Evolutionary conservation across 2,797 vertebrate genomes (phyloP).

Genomic region (Lepus oiostolus): DNA sequence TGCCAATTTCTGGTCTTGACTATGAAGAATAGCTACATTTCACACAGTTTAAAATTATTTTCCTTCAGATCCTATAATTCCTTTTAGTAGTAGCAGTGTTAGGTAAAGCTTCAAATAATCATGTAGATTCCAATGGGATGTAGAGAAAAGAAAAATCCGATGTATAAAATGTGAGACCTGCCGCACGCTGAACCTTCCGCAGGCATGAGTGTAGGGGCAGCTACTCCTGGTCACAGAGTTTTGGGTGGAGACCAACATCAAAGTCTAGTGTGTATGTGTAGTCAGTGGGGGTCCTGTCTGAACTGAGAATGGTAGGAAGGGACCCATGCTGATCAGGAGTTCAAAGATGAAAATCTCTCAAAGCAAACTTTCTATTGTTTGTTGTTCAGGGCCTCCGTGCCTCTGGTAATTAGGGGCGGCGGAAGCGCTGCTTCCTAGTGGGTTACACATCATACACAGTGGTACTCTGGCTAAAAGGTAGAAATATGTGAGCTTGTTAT

Average conservation of each 20-base stretch:
- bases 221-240: conserved; percentile 4
- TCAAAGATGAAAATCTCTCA: conserved; percentile 29
- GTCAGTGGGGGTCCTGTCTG: background rate
- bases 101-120: background rate
- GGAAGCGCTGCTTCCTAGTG: background rate
- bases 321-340: background rate
- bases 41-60: background rate
- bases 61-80: background rate
- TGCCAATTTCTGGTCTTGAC: background rate
- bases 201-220: background rate
- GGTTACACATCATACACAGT: background rate
- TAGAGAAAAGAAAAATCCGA: background rate
- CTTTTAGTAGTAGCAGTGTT: background rate
- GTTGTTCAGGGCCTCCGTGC: background rate
- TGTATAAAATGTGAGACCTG: background rate
- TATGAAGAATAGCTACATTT: background rate
- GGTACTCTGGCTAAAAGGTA: background rate
- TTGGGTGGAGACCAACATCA: conserved; percentile 45
- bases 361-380: background rate
- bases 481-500: background rate
- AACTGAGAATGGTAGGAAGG: conserved; percentile 48
- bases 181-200: background rate
- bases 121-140: background rate
- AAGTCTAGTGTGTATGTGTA: background rate
- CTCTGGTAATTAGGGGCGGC: background rate